Conservation (phyloP, 2,888 invertebrate species). For the Leptinotarsa juncta region DNA sequence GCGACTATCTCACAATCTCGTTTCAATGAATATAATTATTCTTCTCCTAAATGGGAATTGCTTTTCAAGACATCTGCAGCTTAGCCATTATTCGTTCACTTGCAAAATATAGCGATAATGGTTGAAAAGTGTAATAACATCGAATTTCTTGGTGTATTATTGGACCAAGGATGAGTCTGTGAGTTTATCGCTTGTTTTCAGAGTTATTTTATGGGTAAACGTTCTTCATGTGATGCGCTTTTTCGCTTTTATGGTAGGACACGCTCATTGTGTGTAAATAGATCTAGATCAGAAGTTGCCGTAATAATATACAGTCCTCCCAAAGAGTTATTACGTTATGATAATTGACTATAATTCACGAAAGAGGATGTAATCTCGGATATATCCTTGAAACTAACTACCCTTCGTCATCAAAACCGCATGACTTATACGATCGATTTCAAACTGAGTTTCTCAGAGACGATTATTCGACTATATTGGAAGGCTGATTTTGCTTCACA, state of each 20-base stretch:
- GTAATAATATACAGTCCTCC: slow-evolving; percentile 14
- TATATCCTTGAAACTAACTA: neutral
- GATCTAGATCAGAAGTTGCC: slow-evolving; percentile 20
- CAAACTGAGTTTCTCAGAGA: no score
- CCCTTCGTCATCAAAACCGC: no score
- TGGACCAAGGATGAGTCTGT: slow-evolving; percentile 35
- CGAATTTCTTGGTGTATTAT: slow-evolving; percentile 33
- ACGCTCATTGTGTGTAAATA: slow-evolving; percentile 29
- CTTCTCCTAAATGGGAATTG: slow-evolving; percentile 49
- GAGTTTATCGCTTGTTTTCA: slow-evolving; percentile 19
- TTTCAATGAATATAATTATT: slow-evolving; percentile 36
- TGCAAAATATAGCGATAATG: slow-evolving; percentile 45
- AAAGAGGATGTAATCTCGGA: neutral
- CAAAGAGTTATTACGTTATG: neutral
- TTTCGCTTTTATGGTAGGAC: slow-evolving; percentile 24
- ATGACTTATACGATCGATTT: no score
- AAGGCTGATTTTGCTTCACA: no score
- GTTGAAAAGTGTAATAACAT: slow-evolving; percentile 39
- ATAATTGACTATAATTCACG: slow-evolving; percentile 12
- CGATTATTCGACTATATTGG: no score
- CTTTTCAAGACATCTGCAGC: slow-evolving; percentile 48
- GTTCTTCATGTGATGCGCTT: slow-evolving; percentile 19
- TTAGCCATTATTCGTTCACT: slow-evolving; percentile 49
- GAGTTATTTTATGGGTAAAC: slow-evolving; percentile 25
- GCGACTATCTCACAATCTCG: slow-evolving; percentile 44